A percentile compares a stretch with the other conserved stretches of the same genome.
These are phyloP conservation scores for Ricordea florida DNA, from an alignment of 92 coral and sea anemone species.

Conservation along the genomic window DNA sequence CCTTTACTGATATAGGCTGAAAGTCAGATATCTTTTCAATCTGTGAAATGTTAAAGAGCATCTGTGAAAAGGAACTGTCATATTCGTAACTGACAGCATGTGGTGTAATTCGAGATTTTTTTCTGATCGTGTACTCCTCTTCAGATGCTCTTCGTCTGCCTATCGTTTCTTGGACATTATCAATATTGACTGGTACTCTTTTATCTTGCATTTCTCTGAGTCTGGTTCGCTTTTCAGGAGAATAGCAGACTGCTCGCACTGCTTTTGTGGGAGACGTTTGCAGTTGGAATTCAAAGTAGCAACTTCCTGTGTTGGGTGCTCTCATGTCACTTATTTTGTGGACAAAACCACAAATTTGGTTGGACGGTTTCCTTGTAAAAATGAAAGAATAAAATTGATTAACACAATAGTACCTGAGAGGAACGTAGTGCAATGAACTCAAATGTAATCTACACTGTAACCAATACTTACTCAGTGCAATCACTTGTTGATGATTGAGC, in stretches of 20 bases:
- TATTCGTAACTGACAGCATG: neutral
- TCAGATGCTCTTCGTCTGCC: conserved; percentile 22
- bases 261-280: conserved; percentile 32
- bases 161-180: conserved; percentile 9
- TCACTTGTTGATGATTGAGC: no score
- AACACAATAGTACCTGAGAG: no score
- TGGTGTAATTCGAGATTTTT: conserved; percentile 24
- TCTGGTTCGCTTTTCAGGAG: conserved; percentile 12
- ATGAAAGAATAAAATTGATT: no score
- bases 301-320: conserved; percentile 1
- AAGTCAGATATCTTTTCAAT: conserved; percentile 14
- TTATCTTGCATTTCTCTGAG: conserved; percentile 5
- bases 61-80: neutral
- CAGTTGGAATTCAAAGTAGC: conserved; percentile 22
- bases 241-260: conserved; percentile 20
- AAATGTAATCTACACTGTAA: no score
- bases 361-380: no score
- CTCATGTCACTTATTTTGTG: conserved; percentile 21
- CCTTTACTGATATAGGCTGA: neutral
- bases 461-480: no score
- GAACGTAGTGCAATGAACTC: no score
- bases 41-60: conserved; percentile 4
- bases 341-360: conserved; percentile 20
- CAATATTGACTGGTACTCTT: conserved; percentile 13
- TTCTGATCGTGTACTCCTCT: conserved; percentile 22